Evolutionary conservation across 2,888 invertebrate species (phyloP).

Genomic region (Meiosimyza platycephala): DNA sequence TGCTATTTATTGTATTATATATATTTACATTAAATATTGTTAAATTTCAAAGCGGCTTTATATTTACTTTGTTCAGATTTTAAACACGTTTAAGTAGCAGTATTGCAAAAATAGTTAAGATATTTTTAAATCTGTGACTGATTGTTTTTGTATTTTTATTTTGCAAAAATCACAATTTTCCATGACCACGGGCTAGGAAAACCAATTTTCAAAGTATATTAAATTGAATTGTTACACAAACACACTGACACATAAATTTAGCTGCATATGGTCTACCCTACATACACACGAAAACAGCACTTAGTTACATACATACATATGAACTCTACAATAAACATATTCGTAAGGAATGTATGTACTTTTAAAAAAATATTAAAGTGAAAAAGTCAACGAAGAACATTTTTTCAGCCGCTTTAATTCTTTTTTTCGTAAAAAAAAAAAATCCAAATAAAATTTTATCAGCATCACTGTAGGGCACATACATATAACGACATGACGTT

Average conservation of each 20-base stretch:
- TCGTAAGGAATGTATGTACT: background rate
- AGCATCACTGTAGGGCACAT: too few species aligned
- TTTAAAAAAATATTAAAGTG: background rate
- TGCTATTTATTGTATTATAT: too few species aligned
- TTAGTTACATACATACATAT: background rate
- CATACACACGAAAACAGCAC: background rate
- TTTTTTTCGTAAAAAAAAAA: too few species aligned
- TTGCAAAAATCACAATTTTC: background rate
- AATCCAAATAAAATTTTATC: too few species aligned
- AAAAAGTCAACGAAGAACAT: slow-evolving; percentile 6
- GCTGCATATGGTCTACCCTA: background rate
- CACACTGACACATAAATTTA: background rate
- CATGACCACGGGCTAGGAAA: slow-evolving; percentile 6
- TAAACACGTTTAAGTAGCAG: too few species aligned
- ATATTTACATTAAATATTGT: too few species aligned
- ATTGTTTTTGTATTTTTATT: background rate
- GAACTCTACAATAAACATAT: too few species aligned
- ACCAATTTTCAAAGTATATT: slow-evolving; percentile 18
- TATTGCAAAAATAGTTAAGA: background rate
- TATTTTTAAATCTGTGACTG: background rate
- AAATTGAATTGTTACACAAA: slow-evolving; percentile 8
- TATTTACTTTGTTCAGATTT: too few species aligned
- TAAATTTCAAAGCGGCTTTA: too few species aligned
- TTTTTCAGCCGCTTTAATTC: background rate
- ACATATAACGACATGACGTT: too few species aligned